Evolutionary conservation across 1,140 invertebrate species (phyloP).

Genomic region (Kradibia gibbosae): DNA sequence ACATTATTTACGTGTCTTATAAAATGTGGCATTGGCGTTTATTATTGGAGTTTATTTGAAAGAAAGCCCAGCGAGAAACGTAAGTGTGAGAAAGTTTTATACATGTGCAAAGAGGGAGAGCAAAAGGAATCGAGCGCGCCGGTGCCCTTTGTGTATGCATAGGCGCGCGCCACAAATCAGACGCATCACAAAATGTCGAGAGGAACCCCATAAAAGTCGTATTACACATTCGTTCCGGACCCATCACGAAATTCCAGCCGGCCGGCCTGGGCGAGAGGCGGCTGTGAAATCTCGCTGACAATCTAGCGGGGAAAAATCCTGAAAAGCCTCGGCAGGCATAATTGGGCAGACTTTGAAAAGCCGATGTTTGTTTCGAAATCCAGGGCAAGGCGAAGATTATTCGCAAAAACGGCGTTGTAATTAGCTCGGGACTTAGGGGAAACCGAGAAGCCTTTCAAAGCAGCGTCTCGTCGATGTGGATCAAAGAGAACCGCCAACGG

Average conservation of each 20-base stretch:
- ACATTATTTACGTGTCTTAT: conserved; percentile 46
- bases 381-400: neutral
- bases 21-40: conserved; percentile 43
- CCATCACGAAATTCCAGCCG: conserved; percentile 63
- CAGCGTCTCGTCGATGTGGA: conserved; percentile 63
- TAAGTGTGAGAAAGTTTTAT: conserved; percentile 44
- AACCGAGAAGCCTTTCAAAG: conserved; percentile 57
- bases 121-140: conserved; percentile 19
- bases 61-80: conserved; percentile 23
- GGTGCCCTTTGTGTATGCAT: conserved; percentile 55
- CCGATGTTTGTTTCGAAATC: neutral
- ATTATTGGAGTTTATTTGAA: conserved; percentile 48
- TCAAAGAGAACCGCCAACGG: conserved; percentile 69
- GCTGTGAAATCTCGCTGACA: neutral
- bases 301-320: neutral
- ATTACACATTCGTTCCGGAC: conserved; percentile 72
- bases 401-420: conserved; percentile 51
- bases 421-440: conserved; percentile 59
- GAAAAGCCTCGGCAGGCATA: neutral
- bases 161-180: conserved; percentile 67
- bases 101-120: conserved; percentile 42
- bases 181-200: conserved; percentile 62
- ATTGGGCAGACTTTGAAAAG: neutral
- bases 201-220: conserved; percentile 70
- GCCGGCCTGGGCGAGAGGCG: neutral